Evolutionary conservation across 2,113 vertebrate species (phyloP).

Genomic region (Chauna torquata): DNA sequence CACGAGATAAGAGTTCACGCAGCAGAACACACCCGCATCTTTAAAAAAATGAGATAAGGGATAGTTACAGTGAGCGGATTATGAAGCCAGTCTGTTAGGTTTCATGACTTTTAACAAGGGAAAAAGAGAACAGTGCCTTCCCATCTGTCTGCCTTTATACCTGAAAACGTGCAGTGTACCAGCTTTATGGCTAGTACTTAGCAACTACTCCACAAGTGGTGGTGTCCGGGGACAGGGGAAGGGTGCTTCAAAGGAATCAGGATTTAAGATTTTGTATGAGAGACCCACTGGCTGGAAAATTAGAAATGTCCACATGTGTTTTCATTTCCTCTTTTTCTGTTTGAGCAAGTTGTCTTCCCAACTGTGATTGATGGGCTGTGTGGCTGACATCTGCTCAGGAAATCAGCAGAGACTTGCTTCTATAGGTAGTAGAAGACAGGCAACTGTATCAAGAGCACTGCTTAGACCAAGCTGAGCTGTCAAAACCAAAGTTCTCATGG

Average conservation of each 20-base stretch:
- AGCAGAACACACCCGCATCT: rapidly evolving
- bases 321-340: neutral
- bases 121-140: neutral
- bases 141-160: neutral
- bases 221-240: neutral
- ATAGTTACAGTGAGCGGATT: neutral
- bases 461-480: neutral
- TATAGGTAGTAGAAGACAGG: no score
- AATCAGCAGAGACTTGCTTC: conserved; percentile 13
- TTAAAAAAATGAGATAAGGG: neutral
- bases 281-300: neutral
- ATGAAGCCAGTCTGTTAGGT: neutral
- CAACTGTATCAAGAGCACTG: neutral
- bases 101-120: neutral
- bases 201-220: rapidly evolving
- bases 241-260: neutral
- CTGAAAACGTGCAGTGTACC: rapidly evolving
- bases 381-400: neutral
- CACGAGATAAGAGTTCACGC: neutral
- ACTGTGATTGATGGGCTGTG: neutral
- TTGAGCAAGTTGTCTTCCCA: neutral
- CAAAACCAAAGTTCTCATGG: neutral
- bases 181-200: rapidly evolving
- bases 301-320: neutral
- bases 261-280: neutral